phyloP scores from a whole-genome alignment of 2,888 invertebrate species.

The Pterostichus niger region DNA sequence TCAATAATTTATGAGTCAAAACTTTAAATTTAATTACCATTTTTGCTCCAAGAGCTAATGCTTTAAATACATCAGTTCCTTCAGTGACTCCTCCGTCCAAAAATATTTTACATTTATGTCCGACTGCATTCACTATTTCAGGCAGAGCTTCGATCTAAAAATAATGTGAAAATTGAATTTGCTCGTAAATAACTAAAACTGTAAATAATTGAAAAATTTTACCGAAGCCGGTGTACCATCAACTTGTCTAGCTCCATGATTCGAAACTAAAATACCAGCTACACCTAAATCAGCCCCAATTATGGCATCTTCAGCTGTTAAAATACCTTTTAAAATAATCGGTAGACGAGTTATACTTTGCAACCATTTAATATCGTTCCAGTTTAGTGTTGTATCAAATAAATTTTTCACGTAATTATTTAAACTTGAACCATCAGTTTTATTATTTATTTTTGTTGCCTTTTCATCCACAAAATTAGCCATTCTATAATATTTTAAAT shows the following conservation, averaged over 20 bases:
- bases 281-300: slow-evolving; percentile 87
- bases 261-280: slow-evolving; percentile 92
- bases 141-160: slow-evolving; percentile 89
- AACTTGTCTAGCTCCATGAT: slow-evolving; percentile 95
- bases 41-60: slow-evolving; percentile 92
- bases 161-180: slow-evolving; percentile 61
- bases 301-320: slow-evolving; percentile 92
- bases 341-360: slow-evolving; percentile 88
- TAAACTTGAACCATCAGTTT: slow-evolving; percentile 85
- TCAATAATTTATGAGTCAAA: not conserved
- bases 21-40: slow-evolving; percentile 80
- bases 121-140: slow-evolving; percentile 87
- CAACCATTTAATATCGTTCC: slow-evolving; percentile 94
- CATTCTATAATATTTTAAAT: slow-evolving; percentile 79
- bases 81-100: slow-evolving; percentile 92
- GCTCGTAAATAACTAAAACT: not conserved
- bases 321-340: slow-evolving; percentile 91
- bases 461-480: slow-evolving; percentile 87
- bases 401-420: slow-evolving; percentile 87
- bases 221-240: slow-evolving; percentile 92
- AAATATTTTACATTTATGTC: slow-evolving; percentile 87
- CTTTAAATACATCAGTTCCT: slow-evolving; percentile 94
- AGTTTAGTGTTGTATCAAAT: slow-evolving; percentile 90
- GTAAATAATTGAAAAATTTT: slow-evolving; percentile 70
- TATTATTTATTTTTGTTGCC: slow-evolving; percentile 76